Evolutionary conservation across 1,140 invertebrate genomes (phyloP), one percentile per base, ranked within the genome.

Genomic region (Heliconius melpomene): DNA sequence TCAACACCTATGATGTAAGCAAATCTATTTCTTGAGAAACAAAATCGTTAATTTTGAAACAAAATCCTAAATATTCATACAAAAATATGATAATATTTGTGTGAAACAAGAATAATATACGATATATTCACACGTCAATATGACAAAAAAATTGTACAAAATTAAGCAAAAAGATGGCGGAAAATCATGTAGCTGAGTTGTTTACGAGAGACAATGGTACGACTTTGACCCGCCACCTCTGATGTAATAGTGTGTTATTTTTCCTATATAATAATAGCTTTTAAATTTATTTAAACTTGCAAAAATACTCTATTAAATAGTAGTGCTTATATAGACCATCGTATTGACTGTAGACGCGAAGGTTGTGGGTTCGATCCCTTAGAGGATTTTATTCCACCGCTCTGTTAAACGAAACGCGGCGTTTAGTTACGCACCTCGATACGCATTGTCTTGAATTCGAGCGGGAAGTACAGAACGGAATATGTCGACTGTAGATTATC

Each of bases 161-260:
- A 60, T 75, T 32, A 38, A 52, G 74, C 54, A 75, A 75, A 60
- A 75, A 32, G 7, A 52, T 38, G 20, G 13, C 46, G 74, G 74
- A 75, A 75, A 75, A 75, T 60, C 36, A 46, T n/a, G 18, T 75
- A 38, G 54, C n/a, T 60, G n/a, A 38, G 74, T 75, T 57, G n/a
- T 23, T 36, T 32, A 72, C 36, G 3, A 66, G 38, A 75, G 50
- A 52, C 74, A 75, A 75, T 75, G 26, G 74, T 36, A n/a, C 36
- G 54, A 50, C 74, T 52, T 75, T 75, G 74, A 75, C 74, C 74
- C 54, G 11, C 13, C 74, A 75, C 74, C 74, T 60, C 54, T 60
- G 54, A 60, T 60, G n/a, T 23, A 60, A 60, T 60, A 2, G 54
- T 23, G 20, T 60, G 20, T 60, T 8, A 60, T 60, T n/a, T 60